phyloP scores from a whole-genome alignment of 2,888 invertebrate species.

The Mesochorus sp. region DNA sequence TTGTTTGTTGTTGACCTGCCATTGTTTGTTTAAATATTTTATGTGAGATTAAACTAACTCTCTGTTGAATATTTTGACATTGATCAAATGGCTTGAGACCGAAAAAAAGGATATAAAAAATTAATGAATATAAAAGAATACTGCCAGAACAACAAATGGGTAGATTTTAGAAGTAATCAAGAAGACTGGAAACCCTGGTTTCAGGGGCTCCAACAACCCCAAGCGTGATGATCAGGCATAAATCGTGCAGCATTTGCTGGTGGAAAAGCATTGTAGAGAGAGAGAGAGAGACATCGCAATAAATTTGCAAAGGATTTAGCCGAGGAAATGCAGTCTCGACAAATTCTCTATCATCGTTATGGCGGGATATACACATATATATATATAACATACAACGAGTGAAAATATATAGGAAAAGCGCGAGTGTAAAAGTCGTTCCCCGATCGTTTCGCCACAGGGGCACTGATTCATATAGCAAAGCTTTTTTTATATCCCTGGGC shows the following conservation, averaged over 20 bases:
- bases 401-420: slow-evolving; percentile 55
- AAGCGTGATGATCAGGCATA: slow-evolving; percentile 38
- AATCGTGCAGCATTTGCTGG: slow-evolving; percentile 26
- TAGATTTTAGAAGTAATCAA: slow-evolving; percentile 24
- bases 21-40: too few relatives aligned
- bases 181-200: slow-evolving; percentile 7
- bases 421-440: slow-evolving; percentile 59
- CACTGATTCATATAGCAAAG: slow-evolving; percentile 58
- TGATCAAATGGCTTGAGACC: too few relatives aligned
- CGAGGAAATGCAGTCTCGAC: slow-evolving; percentile 65
- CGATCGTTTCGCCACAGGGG: slow-evolving; percentile 56
- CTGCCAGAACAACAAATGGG: background rate
- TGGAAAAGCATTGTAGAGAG: slow-evolving; percentile 26
- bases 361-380: slow-evolving; percentile 34
- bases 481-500: slow-evolving; percentile 54
- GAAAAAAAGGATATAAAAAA: too few relatives aligned
- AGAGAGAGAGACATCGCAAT: slow-evolving; percentile 40
- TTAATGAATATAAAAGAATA: background rate
- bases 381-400: slow-evolving; percentile 3
- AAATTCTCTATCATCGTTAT: slow-evolving; percentile 65
- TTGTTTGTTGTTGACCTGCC: too few relatives aligned
- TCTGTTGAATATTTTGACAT: too few relatives aligned
- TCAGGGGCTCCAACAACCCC: slow-evolving; percentile 10
- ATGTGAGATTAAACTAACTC: too few relatives aligned
- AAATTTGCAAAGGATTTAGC: slow-evolving; percentile 62